phyloP scores from a whole-genome alignment of 1,140 invertebrate genomes.

The Platyscapa corneri region DNA sequence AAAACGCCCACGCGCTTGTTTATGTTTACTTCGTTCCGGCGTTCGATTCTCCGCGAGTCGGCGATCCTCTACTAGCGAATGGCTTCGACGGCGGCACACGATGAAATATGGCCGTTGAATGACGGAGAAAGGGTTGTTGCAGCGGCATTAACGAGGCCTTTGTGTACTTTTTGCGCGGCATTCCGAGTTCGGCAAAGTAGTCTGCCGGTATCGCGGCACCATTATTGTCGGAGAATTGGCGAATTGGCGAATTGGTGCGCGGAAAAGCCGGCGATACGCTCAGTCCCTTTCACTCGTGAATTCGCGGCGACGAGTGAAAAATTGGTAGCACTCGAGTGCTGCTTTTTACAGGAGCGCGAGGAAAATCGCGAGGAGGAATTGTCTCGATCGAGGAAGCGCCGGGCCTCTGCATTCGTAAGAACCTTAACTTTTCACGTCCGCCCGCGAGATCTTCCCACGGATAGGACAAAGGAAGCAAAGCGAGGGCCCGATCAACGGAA shows the following conservation, averaged over 20 bases:
- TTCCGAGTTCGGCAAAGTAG: neutral
- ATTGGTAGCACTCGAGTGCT: neutral
- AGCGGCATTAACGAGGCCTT: neutral
- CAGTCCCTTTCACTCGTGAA: neutral
- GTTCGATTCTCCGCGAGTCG: too few relatives aligned
- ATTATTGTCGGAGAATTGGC: neutral
- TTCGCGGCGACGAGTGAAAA: neutral
- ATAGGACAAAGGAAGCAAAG: neutral
- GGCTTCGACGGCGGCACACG: neutral
- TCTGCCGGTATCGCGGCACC: neutral
- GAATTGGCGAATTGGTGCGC: neutral
- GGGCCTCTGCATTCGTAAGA: neutral
- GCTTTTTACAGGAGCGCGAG: neutral
- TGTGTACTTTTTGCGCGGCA: neutral
- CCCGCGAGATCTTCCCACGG: constrained; percentile 10
- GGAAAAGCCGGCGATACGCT: neutral
- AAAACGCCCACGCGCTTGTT: neutral
- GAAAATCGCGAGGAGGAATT: neutral
- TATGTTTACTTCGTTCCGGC: too few relatives aligned
- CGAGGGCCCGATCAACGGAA: too few relatives aligned
- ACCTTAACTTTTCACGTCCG: constrained; percentile 15
- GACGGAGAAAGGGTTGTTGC: neutral
- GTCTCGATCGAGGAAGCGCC: neutral
- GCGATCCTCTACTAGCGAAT: neutral
- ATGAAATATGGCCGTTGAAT: neutral